A percentile compares a stretch with the other conserved stretches of the same genome.
Conservation (phyloP, 2,797 vertebrate genomes). For the Trematomus bernacchii region DNA sequence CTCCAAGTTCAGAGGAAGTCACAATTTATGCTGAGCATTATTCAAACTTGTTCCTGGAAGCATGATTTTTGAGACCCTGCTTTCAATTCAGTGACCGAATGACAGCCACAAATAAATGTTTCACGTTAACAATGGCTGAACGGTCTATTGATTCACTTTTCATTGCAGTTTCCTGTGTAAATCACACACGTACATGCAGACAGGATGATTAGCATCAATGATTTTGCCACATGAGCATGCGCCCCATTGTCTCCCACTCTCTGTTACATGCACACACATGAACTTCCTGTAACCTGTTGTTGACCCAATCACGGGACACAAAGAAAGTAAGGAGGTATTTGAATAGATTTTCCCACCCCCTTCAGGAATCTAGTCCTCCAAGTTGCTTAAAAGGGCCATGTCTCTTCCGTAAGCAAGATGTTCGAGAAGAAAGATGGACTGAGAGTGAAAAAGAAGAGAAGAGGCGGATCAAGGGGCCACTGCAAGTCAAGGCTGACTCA, state of each 20-base stretch:
- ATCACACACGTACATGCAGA: slow-evolving; percentile 31
- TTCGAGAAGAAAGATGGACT: slow-evolving; percentile 43
- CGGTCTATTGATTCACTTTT: slow-evolving; percentile 35
- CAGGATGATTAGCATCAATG: slow-evolving; percentile 27
- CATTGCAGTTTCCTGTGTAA: slow-evolving; percentile 20
- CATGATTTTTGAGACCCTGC: slow-evolving; percentile 6
- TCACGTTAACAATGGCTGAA: slow-evolving; percentile 34
- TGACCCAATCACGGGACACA: slow-evolving; percentile 18
- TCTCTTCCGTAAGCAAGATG: slow-evolving; percentile 36
- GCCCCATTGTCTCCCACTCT: neutral
- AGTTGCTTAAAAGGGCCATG: slow-evolving; percentile 30
- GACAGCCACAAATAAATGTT: slow-evolving; percentile 27
- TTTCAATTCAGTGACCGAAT: slow-evolving; percentile 17
- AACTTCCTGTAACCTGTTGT: slow-evolving; percentile 40
- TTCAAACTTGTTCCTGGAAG: slow-evolving; percentile 35
- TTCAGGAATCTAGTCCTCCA: neutral
- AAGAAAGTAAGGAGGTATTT: slow-evolving; percentile 5
- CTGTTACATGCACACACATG: slow-evolving; percentile 15
- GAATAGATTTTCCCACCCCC: neutral
- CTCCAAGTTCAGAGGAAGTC: too few species aligned
- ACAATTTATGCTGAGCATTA: neutral
- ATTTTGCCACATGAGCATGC: slow-evolving; percentile 23
- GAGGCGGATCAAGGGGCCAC: slow-evolving; percentile 50
- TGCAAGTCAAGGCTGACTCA: slow-evolving; percentile 75
- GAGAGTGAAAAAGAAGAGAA: slow-evolving; percentile 42